These are phyloP conservation scores for Rhingia rostrata DNA, from an alignment of 2,888 invertebrate species.

Conservation along the genomic window DNA sequence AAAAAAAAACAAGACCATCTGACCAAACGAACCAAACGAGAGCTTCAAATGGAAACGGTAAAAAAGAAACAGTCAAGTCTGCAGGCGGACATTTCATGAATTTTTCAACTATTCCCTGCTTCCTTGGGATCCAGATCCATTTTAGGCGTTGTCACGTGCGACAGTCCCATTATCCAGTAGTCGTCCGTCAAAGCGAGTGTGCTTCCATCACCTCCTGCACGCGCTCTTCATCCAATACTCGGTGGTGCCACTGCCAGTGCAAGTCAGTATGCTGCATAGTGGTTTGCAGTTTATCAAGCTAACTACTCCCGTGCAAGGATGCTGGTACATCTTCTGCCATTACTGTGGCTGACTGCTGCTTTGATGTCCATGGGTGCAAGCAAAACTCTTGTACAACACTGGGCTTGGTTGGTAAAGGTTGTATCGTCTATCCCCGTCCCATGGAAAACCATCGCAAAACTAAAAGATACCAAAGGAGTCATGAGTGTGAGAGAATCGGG, in stretches of 20 bases:
- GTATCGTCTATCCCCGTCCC: constrained; percentile 1
- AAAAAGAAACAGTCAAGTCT: constrained; percentile 34
- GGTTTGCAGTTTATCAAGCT: constrained; percentile 70
- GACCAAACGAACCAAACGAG: constrained; percentile 8
- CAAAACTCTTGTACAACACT: constrained; percentile 48
- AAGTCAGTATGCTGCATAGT: constrained; percentile 30
- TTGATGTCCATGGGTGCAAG: constrained; percentile 35
- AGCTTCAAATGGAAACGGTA: constrained; percentile 47
- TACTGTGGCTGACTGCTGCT: constrained; percentile 30
- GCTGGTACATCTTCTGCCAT: constrained; percentile 32
- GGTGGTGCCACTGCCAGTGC: not conserved
- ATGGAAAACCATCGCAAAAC: constrained; percentile 11
- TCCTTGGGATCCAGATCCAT: constrained; percentile 37
- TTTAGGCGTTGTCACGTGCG: constrained; percentile 74
- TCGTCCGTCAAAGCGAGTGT: constrained; percentile 60
- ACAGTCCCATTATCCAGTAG: constrained; percentile 67
- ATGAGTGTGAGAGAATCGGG: constrained; percentile 44
- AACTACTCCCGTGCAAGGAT: constrained; percentile 54
- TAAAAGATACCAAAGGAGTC: constrained; percentile 47
- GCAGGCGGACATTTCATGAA: constrained; percentile 59
- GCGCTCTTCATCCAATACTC: constrained; percentile 28
- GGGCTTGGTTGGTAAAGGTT: constrained; percentile 9
- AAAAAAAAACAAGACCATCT: not conserved
- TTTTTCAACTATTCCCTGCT: constrained; percentile 56
- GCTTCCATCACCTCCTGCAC: constrained; percentile 57